Percentiles rank a stretch among this genome's conserved stretches.
These are phyloP conservation scores for Periophthalmus magnuspinnatus DNA, from an alignment of 2,797 vertebrate species.

Conservation along the genomic window DNA sequence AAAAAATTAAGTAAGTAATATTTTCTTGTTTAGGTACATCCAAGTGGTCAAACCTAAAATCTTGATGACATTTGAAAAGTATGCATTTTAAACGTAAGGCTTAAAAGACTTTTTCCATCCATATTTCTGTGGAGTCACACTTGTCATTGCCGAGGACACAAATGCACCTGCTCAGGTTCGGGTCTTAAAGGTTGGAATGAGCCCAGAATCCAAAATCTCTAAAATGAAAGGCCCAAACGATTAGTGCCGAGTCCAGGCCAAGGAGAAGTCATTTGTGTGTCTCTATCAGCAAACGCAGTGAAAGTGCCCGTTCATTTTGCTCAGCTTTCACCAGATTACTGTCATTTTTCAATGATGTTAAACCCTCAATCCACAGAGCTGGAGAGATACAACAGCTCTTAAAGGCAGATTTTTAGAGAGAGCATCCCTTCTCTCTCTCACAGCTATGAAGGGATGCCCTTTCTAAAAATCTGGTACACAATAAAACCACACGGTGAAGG, in stretches of 20 bases:
- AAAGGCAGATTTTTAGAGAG: constrained; percentile 14
- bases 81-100: neutral
- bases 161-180: neutral
- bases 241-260: constrained; percentile 10
- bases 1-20: no score
- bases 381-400: constrained; percentile 40
- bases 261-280: constrained; percentile 17
- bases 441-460: constrained; percentile 34
- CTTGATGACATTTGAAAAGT: neutral
- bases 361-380: constrained; percentile 41
- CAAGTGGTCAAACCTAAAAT: neutral
- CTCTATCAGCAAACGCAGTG: constrained; percentile 40
- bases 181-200: constrained; percentile 16
- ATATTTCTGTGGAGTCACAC: constrained; percentile 10
- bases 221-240: constrained; percentile 28
- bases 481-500: neutral
- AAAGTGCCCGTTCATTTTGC: constrained; percentile 29
- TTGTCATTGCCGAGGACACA: constrained; percentile 3
- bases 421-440: neutral
- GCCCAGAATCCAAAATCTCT: constrained; percentile 19
- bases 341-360: constrained; percentile 62
- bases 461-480: constrained; percentile 5
- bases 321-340: constrained; percentile 45
- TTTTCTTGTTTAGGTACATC: neutral
- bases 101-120: constrained; percentile 3